These are phyloP conservation scores for Oophaga pumilio DNA, from an alignment of 2,113 vertebrate genomes.

Conservation along the genomic window DNA sequence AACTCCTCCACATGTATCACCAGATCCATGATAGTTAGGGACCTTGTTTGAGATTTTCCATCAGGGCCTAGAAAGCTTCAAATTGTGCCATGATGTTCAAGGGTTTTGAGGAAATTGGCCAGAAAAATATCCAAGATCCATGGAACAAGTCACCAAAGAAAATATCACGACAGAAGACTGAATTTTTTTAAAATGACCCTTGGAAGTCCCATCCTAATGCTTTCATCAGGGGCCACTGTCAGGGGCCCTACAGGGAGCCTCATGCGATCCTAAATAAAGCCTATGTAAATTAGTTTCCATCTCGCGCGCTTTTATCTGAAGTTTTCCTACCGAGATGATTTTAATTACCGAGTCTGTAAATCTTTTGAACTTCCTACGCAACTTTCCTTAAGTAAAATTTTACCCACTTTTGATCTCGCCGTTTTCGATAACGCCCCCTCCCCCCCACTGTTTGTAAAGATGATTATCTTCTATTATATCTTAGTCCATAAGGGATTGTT, in stretches of 20 bases:
- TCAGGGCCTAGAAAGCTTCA: too few species aligned
- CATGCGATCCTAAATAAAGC: neutral
- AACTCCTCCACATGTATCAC: too few species aligned
- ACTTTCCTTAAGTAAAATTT: neutral
- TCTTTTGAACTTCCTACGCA: neutral
- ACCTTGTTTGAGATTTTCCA: too few species aligned
- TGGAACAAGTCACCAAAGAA: too few species aligned
- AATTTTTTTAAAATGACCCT: too few species aligned
- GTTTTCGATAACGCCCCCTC: neutral
- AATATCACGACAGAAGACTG: too few species aligned
- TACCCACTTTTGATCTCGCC: neutral
- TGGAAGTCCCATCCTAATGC: too few species aligned
- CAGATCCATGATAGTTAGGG: too few species aligned
- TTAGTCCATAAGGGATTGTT: slow-evolving; percentile 10
- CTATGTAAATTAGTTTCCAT: neutral
- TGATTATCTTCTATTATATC: slow-evolving; percentile 27
- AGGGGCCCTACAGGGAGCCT: neutral
- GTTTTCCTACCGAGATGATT: slow-evolving; percentile 1
- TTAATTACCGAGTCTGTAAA: slow-evolving; percentile 19
- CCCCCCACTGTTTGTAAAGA: neutral
- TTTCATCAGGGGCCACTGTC: neutral
- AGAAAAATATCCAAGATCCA: too few species aligned
- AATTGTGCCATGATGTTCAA: too few species aligned
- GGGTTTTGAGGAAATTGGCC: too few species aligned
- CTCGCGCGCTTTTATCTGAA: neutral